These are phyloP conservation scores for Scolopax rusticola DNA, from an alignment of 2,797 vertebrate genomes.

Conservation along the genomic window DNA sequence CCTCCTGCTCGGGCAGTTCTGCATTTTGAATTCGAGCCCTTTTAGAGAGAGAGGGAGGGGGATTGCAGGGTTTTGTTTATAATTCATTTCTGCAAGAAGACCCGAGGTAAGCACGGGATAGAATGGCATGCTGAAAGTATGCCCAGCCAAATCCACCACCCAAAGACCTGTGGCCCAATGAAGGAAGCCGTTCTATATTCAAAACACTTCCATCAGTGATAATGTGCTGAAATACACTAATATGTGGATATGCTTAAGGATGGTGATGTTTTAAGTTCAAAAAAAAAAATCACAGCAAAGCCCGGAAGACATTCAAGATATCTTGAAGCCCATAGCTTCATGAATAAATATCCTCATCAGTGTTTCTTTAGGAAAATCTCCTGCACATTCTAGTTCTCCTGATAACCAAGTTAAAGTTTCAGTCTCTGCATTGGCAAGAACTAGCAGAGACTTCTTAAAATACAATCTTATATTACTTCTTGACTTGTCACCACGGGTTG, in stretches of 20 bases:
- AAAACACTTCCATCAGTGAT: background rate
- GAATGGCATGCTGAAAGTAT: fast-evolving
- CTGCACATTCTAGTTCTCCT: background rate
- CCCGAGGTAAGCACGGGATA: background rate
- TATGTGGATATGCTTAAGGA: background rate
- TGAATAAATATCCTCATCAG: background rate
- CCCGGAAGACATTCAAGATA: background rate
- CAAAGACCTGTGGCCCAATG: background rate
- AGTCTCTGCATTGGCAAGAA: background rate
- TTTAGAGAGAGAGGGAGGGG: background rate
- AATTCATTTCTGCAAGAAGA: background rate
- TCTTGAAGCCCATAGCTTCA: background rate
- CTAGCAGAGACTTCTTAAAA: background rate
- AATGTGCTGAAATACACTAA: background rate
- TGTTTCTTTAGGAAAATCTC: background rate
- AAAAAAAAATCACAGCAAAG: background rate
- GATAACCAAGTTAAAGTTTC: background rate
- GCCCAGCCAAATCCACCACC: no score
- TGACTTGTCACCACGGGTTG: background rate
- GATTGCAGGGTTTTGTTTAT: background rate
- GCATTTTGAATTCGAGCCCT: fast-evolving
- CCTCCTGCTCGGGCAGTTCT: background rate
- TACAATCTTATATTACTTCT: background rate
- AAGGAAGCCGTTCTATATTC: background rate
- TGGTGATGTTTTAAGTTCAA: background rate